Evolutionary conservation across 2,113 vertebrate species (phyloP).

Genomic region (Eonycteris spelaea): DNA sequence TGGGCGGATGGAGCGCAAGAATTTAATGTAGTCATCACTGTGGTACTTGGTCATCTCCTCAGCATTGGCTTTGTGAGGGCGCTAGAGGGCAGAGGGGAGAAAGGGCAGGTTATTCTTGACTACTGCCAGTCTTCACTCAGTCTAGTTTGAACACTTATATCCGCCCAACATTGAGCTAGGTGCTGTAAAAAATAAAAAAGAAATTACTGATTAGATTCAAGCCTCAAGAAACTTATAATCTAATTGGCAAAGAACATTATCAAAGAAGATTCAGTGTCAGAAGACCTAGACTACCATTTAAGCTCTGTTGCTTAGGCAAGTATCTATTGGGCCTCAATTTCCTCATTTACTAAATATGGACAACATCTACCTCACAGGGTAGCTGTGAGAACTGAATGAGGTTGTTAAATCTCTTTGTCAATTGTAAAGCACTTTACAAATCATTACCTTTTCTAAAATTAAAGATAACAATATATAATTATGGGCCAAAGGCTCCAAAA

Average conservation of each 20-base stretch:
- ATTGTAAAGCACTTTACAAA: background rate
- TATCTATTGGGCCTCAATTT: background rate
- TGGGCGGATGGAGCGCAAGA: slow-evolving; percentile 95
- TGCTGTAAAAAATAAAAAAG: background rate
- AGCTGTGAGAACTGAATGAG: background rate
- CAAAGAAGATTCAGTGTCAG: background rate
- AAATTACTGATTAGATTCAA: background rate
- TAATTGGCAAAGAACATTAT: slow-evolving; percentile 23
- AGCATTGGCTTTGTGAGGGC: slow-evolving; percentile 96
- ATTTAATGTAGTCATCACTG: slow-evolving; percentile 99
- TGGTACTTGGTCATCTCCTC: slow-evolving; percentile 99
- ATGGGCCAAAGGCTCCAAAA: background rate
- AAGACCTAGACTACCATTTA: background rate
- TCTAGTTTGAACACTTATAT: background rate
- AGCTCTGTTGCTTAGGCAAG: background rate
- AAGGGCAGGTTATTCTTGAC: background rate
- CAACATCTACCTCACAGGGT: background rate
- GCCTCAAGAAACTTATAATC: background rate
- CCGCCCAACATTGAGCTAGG: background rate
- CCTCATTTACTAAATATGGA: background rate
- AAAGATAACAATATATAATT: slow-evolving; percentile 3
- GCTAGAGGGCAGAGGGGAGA: slow-evolving; percentile 80
- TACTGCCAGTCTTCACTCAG: background rate
- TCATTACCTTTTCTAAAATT: background rate
- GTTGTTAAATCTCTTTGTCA: background rate